phyloP scores from a whole-genome alignment of 2,797 vertebrate species.

The Leptodactylus fallax region DNA sequence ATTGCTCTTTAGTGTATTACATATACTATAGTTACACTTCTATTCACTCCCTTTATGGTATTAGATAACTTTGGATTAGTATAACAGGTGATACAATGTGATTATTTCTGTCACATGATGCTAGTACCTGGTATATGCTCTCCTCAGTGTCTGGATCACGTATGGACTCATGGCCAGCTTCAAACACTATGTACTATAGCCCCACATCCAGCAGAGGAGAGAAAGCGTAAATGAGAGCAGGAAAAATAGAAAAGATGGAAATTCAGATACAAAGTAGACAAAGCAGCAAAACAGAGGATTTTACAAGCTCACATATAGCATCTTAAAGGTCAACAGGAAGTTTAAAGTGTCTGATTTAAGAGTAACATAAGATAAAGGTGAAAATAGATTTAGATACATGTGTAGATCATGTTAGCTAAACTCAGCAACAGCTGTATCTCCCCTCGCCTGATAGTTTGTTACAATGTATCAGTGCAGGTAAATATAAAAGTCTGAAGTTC shows the following conservation, averaged over 20 bases:
- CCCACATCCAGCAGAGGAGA: slow-evolving; percentile 82
- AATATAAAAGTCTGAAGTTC: too few relatives aligned
- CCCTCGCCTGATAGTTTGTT: too few relatives aligned
- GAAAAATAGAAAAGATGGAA: slow-evolving; percentile 79
- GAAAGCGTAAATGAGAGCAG: slow-evolving; percentile 82
- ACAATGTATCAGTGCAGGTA: too few relatives aligned
- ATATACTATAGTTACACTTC: background rate
- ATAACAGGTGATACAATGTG: background rate
- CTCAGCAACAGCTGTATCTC: too few relatives aligned
- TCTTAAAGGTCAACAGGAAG: background rate
- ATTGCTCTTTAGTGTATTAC: background rate
- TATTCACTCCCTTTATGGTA: background rate
- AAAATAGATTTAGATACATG: background rate
- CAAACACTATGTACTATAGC: slow-evolving; percentile 99
- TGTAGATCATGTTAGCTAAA: background rate
- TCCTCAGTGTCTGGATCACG: slow-evolving; percentile 97
- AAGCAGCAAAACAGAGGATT: slow-evolving; percentile 70
- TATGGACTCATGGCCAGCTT: slow-evolving; percentile 99
- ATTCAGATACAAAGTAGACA: slow-evolving; percentile 73
- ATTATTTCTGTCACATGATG: background rate
- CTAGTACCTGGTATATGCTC: slow-evolving; percentile 99
- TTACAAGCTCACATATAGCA: background rate
- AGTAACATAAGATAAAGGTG: background rate
- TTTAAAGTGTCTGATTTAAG: too few relatives aligned
- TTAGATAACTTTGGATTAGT: background rate